Evolutionary conservation across 2,113 vertebrate genomes (phyloP), one percentile per base, ranked within the genome.

Genomic region (Ceyx cyanopectus): DNA sequence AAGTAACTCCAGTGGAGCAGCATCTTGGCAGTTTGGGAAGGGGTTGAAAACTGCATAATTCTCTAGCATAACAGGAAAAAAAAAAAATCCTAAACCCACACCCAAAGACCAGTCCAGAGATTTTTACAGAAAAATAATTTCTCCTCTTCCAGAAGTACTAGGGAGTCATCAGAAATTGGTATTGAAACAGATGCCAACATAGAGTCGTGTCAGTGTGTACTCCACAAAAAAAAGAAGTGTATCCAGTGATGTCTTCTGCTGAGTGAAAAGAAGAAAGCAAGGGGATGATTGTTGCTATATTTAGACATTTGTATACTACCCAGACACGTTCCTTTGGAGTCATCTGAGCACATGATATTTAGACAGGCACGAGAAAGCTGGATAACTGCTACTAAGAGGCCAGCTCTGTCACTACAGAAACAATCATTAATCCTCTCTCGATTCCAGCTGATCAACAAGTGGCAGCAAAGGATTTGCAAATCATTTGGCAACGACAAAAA

Each of bases 1-100:
- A 92, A 87, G 89, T 73, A 96, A 92, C 60, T 93, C 80, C 63
- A 87, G 48, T 30, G 53, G 89, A 95, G 51, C 56, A 85, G 60
- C 63, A 74, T 92, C 81, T 18, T 89, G 84, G 84, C 56, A 83
- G 63, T 78, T 87, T 5, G 1, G 45, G 69, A 77, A 50, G 45
- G 26, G 45, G 30, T 30, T 89, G 69, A 79, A 84, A 95, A 90
- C 19, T 51, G 21, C 8, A 0, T 27, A 56, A 79, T 79, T 82
- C 61, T 46, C 51, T 15, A n/a, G 23, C 56, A n/a, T 23, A 87
- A 56, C 9, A 60, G 54, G n/a, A 26, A 41, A 63, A 30, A 34
- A 67, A 51, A 13, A 11, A 46, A 21, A 11, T 50, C 48, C 50
- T 26, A 68, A 77, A 74, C 21, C 27, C 37, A 65, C 17, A 81